Evolutionary conservation across 2,113 vertebrate genomes (phyloP).

Genomic region (Cynocephalus volans): DNA sequence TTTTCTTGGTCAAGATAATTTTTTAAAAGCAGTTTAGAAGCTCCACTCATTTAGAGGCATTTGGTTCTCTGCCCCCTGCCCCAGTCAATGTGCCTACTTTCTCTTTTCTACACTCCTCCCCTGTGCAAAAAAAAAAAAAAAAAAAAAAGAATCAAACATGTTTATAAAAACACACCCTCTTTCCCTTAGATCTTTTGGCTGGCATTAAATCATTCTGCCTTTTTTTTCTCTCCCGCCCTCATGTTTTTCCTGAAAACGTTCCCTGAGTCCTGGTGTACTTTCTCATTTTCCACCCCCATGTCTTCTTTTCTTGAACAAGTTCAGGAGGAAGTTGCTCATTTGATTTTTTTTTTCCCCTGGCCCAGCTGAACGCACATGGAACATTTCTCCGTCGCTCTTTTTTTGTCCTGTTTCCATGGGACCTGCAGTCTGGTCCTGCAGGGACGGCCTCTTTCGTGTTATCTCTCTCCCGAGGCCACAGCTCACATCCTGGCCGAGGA

Average conservation of each 20-base stretch:
- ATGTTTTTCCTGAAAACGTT: conserved; percentile 68
- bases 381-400: not conserved
- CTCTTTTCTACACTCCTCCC: not conserved
- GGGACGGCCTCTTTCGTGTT: conserved; percentile 4
- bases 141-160: not conserved
- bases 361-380: not conserved
- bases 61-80: not conserved
- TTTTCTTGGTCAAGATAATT: conserved; percentile 39
- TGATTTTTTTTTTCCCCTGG: not conserved
- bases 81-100: not conserved
- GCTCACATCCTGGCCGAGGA: conserved; percentile 65
- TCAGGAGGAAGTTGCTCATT: not conserved
- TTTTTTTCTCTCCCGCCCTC: not conserved
- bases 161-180: conserved; percentile 63
- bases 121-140: not conserved
- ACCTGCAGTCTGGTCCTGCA: conserved; percentile 28
- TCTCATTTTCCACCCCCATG: not conserved
- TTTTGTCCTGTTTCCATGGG: conserved; percentile 37
- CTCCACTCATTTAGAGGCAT: not conserved
- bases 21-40: not conserved
- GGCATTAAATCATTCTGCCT: conserved; percentile 41
- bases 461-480: conserved; percentile 66
- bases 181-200: conserved; percentile 25
- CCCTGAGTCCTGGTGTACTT: not conserved
- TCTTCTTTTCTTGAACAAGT: not conserved